Base-by-base conservation (phyloP, 1,140 invertebrate species). In the Trypoxylus dichotomus region DNA sequence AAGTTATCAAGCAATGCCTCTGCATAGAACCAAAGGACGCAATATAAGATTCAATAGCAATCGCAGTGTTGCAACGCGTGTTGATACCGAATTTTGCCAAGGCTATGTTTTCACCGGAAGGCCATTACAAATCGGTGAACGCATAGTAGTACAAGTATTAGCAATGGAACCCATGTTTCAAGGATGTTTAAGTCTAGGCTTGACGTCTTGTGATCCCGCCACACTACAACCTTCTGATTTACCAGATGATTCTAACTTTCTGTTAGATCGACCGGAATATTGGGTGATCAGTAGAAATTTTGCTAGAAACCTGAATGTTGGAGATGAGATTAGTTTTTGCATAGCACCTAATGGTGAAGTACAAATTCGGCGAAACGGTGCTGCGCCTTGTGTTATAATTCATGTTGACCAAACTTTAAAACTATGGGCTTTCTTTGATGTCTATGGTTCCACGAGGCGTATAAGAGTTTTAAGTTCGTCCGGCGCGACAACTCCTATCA, bases 261-360 rank as follows among this genome's bases (percentile, higher is more conserved):
- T 99, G 0, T 86, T 99, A 2, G 97, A 99, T 85, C 89, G 97
- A n/a, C 94, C 94, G 0, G 97, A 99, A 83, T 99, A 99, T 85
- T 99, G 97, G 97, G 96, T 98, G 1, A 95, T 99, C 0, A 94
- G 94, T 80, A 95, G 97, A 82, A 96, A 98, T 84, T 95, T 98
- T 1, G 96, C 95, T 0, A 92, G 93, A 32, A 92, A 90, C 43
- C 91, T 96, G 0, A 90, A 94, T 78, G 90, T 93, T 27, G 96
- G 95, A 0, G 97, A 98, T 85, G 95, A 98, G 86, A 91, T 99
- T 5, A 92, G 93, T n/a, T 96, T 98, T 83, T 94, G 91, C 78
- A 89, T 98, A 11, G 94, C 94, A 0, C 87, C 91, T 77, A 92
- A 91, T 79, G 96, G 96, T 8, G 95, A 98, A 88, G 95, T 99